phyloP scores from a whole-genome alignment of 1,140 invertebrate genomes.

The Euura saliciscinereae region DNA sequence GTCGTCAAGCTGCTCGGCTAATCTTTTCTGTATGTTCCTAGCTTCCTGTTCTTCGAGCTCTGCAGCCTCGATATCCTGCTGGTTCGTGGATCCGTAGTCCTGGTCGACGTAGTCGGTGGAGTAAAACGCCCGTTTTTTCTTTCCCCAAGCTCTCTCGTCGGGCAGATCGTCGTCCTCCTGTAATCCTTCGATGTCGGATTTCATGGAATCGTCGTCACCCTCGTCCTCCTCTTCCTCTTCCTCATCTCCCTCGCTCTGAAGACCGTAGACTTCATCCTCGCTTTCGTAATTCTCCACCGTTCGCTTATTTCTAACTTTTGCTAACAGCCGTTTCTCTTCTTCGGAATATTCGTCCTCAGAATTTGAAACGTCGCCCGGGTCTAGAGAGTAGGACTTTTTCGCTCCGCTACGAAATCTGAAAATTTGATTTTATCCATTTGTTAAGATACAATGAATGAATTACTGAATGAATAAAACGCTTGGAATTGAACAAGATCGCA shows the following conservation, averaged over 20 bases:
- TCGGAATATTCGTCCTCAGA: conserved; percentile 75
- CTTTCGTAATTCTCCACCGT: conserved; percentile 61
- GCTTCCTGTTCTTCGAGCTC: conserved; percentile 87
- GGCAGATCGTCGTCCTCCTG: conserved; percentile 72
- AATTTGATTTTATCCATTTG: not conserved
- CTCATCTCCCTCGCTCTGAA: conserved; percentile 47
- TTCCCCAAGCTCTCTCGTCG: conserved; percentile 85
- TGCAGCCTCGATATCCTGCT: conserved; percentile 75
- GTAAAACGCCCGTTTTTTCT: conserved; percentile 79
- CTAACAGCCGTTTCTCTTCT: conserved; percentile 67
- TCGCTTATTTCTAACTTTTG: conserved; percentile 64
- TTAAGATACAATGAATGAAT: not conserved
- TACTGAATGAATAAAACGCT: not conserved
- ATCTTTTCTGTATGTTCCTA: conserved; percentile 76
- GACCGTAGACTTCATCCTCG: conserved; percentile 70
- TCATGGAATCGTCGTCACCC: conserved; percentile 59
- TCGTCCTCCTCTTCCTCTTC: conserved; percentile 36
- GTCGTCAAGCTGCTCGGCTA: conserved; percentile 80
- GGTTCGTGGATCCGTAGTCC: conserved; percentile 73
- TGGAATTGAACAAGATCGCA: no score
- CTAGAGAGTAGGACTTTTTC: conserved; percentile 23
- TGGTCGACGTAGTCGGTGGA: conserved; percentile 88
- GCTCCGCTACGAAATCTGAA: not conserved
- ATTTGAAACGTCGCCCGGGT: conserved; percentile 65
- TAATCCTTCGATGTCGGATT: conserved; percentile 75